These are phyloP conservation scores for Arctopsyche grandis DNA, from an alignment of 1,140 invertebrate genomes.

Conservation along the genomic window DNA sequence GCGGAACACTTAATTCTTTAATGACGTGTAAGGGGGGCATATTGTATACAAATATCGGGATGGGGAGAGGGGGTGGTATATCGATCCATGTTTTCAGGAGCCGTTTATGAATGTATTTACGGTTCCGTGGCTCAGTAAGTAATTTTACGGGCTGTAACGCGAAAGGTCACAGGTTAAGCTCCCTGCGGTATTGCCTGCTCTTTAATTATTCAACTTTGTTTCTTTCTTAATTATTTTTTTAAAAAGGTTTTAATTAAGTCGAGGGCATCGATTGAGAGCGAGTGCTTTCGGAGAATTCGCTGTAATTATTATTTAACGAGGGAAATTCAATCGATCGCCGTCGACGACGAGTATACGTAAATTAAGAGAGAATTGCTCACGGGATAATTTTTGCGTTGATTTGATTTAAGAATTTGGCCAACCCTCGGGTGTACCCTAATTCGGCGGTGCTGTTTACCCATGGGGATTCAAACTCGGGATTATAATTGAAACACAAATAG, in stretches of 20 bases:
- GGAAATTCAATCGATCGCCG: not conserved
- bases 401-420: conserved; percentile 23
- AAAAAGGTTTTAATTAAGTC: conserved; percentile 30
- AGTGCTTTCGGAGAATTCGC: not conserved
- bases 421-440: conserved; percentile 26
- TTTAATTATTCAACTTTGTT: conserved; percentile 45
- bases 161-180: conserved; percentile 44
- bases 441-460: conserved; percentile 31
- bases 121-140: conserved; percentile 42
- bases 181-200: conserved; percentile 42
- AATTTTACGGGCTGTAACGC: conserved; percentile 44
- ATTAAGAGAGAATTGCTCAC: not conserved
- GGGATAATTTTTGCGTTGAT: conserved; percentile 1
- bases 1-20: not conserved
- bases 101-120: conserved; percentile 40
- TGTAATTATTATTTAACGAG: not conserved
- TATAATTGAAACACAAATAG: conserved; percentile 49
- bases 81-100: conserved; percentile 17
- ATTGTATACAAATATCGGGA: conserved; percentile 17
- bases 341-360: not conserved
- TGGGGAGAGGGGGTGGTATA: not conserved
- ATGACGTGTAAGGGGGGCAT: not conserved
- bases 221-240: conserved; percentile 40
- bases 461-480: conserved; percentile 10
- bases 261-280: not conserved